Conservation (phyloP, 1,140 invertebrate genomes). For the Teleopsis dalmanni region DNA sequence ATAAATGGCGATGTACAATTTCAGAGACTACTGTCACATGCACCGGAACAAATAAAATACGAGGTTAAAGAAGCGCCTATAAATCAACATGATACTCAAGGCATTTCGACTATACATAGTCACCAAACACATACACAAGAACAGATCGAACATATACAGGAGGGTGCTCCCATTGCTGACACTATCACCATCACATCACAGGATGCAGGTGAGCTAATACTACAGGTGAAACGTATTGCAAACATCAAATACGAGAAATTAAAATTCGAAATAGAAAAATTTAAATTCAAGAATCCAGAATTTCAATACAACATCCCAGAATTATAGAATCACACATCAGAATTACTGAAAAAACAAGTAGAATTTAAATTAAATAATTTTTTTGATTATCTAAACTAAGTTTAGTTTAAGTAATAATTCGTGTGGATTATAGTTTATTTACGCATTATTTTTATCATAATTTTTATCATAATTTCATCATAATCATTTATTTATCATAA, state of each 20-base stretch:
- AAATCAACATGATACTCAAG: conserved; percentile 18
- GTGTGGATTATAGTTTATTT: too few relatives aligned
- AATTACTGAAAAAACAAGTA: too few relatives aligned
- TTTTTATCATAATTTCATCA: too few relatives aligned
- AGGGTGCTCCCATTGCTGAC: neutral
- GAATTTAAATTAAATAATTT: too few relatives aligned
- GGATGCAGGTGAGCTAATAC: conserved; percentile 33
- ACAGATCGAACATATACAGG: too few relatives aligned
- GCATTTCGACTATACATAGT: conserved; percentile 10
- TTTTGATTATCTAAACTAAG: too few relatives aligned
- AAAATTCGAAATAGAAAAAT: conserved; percentile 40
- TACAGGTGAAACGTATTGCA: conserved; percentile 35
- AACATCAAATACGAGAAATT: conserved; percentile 39
- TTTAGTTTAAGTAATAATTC: too few relatives aligned
- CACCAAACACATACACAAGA: neutral
- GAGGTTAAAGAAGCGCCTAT: conserved; percentile 33
- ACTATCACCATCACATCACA: conserved; percentile 12
- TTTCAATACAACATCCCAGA: conserved; percentile 17
- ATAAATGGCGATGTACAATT: too few relatives aligned
- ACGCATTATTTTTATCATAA: too few relatives aligned
- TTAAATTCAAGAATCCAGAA: conserved; percentile 42
- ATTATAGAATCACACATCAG: conserved; percentile 14
- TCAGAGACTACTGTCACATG: too few relatives aligned
- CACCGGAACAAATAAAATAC: too few relatives aligned
- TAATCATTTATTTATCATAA: too few relatives aligned